phyloP scores from a whole-genome alignment of 2,113 vertebrate genomes.

The Redunca redunca region DNA sequence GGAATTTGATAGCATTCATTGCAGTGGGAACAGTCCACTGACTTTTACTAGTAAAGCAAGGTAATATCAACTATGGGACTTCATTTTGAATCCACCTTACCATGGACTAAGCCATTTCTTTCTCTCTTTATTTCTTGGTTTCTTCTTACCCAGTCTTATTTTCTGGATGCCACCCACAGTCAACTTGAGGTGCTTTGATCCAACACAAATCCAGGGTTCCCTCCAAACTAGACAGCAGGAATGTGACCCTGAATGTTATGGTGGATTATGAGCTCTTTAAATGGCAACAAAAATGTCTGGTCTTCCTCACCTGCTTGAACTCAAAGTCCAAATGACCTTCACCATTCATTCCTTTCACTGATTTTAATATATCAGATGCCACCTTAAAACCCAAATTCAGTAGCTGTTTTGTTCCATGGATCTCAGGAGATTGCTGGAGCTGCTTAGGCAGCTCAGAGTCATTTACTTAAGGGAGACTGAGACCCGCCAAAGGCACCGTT shows the following conservation, averaged over 20 bases:
- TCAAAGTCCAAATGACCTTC: conserved; percentile 26
- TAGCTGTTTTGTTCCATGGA: conserved; percentile 44
- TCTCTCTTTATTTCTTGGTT: neutral
- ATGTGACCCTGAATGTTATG: neutral
- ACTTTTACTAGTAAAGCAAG: neutral
- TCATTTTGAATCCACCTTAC: neutral
- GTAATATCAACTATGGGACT: neutral
- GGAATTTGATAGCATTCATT: neutral
- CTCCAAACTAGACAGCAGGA: neutral
- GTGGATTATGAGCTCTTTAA: neutral
- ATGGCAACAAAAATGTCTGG: neutral
- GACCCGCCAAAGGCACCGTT: neutral
- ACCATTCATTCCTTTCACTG: neutral
- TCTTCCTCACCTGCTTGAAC: neutral
- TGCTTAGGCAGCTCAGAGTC: conserved; percentile 20
- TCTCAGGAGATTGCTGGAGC: conserved; percentile 30
- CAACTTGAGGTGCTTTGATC: neutral
- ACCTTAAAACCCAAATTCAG: neutral
- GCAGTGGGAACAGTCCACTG: neutral
- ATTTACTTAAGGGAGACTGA: conserved; percentile 13
- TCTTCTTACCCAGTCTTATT: neutral
- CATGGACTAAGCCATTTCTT: neutral
- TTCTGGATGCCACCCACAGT: neutral
- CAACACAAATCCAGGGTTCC: neutral
- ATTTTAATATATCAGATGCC: conserved; percentile 14